Evolutionary conservation across 2,888 invertebrate genomes (phyloP).

Genomic region (Conistra vaccinii): DNA sequence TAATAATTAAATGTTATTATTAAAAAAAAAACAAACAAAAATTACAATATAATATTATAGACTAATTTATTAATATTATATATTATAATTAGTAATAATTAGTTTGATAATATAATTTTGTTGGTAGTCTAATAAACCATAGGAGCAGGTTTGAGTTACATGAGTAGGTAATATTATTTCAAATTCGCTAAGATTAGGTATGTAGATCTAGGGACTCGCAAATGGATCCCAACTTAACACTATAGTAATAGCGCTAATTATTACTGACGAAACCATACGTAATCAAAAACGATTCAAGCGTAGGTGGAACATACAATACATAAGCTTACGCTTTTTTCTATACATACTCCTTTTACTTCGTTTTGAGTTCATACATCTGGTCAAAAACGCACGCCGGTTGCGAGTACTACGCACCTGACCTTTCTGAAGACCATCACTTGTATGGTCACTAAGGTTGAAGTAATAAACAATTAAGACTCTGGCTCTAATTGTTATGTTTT

Average conservation of each 20-base stretch:
- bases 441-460: background rate
- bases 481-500: background rate
- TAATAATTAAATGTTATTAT: background rate
- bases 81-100: background rate
- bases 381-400: background rate
- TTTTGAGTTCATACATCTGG: background rate
- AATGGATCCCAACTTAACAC: constrained; percentile 4
- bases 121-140: background rate
- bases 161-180: too few relatives aligned
- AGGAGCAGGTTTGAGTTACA: too few relatives aligned
- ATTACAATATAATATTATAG: too few relatives aligned
- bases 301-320: background rate
- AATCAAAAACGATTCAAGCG: background rate
- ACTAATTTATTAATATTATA: background rate
- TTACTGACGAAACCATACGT: background rate
- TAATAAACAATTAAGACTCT: background rate
- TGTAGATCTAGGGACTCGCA: background rate
- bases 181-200: background rate
- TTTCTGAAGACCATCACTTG: background rate
- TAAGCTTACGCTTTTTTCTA: background rate
- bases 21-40: background rate
- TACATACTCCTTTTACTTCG: background rate
- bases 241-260: background rate
- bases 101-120: background rate
- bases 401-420: background rate